phyloP scores from a whole-genome alignment of 2,888 invertebrate species.

The Xylota sylvarum region DNA sequence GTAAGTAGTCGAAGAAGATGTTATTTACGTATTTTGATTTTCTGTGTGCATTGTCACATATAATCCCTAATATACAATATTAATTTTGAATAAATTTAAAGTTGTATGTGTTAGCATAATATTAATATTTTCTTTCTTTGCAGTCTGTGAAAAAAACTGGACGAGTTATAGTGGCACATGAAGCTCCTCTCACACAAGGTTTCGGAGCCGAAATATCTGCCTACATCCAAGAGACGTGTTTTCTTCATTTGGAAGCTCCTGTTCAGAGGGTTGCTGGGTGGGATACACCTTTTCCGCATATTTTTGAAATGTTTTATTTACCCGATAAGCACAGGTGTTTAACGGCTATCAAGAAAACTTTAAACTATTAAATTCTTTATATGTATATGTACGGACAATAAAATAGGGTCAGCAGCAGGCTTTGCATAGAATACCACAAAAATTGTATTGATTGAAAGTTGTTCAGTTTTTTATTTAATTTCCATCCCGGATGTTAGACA shows the following conservation, averaged over 20 bases:
- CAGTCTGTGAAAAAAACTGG: conserved; percentile 99
- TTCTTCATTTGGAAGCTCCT: conserved; percentile 97
- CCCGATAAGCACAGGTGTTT: conserved; percentile 97
- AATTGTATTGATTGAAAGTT: too few species aligned
- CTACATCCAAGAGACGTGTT: conserved; percentile 96
- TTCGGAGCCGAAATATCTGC: conserved; percentile 98
- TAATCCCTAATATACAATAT: too few species aligned
- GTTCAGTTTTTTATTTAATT: too few species aligned
- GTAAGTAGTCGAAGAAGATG: too few species aligned
- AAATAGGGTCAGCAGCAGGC: too few species aligned
- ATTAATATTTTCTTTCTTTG: conserved; percentile 30
- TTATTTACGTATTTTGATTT: too few species aligned
- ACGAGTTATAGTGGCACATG: conserved; percentile 95
- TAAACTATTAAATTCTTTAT: conserved; percentile 91
- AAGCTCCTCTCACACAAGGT: conserved; percentile 97
- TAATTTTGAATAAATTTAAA: too few species aligned
- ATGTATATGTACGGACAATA: too few species aligned
- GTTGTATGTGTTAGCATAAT: too few species aligned
- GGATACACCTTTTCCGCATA: conserved; percentile 99
- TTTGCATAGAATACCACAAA: too few species aligned
- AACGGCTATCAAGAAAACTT: conserved; percentile 90
- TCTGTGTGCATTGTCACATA: too few species aligned
- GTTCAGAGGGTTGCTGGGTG: conserved; percentile 94
- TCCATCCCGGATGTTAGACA: too few species aligned
- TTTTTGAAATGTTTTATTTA: conserved; percentile 98